Conservation (phyloP, 2,888 invertebrate genomes). For the Deilephila porcellus region DNA sequence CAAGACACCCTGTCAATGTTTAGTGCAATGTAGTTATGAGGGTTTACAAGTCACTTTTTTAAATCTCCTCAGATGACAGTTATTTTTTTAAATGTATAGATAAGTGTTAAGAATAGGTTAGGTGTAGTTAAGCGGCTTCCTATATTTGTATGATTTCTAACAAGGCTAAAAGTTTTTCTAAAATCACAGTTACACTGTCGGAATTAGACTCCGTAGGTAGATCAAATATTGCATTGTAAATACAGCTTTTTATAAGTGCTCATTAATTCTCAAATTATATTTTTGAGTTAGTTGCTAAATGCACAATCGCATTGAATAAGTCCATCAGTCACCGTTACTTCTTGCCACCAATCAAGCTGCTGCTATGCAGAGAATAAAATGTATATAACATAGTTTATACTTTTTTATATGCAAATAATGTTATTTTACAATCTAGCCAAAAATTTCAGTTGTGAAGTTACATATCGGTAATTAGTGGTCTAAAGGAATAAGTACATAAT, state of each 20-base stretch:
- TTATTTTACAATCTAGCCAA: too few relatives aligned
- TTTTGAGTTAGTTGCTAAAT: too few relatives aligned
- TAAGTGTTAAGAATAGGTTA: not conserved
- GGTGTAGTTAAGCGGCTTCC: conserved; percentile 4
- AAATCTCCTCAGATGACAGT: conserved; percentile 5
- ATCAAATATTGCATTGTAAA: not conserved
- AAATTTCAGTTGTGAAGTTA: too few relatives aligned
- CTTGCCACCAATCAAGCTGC: too few relatives aligned
- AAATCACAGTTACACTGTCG: not conserved
- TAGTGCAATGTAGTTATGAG: conserved; percentile 23
- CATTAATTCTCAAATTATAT: not conserved
- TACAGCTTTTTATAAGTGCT: not conserved
- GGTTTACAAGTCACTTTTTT: conserved; percentile 24
- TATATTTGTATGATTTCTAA: conserved; percentile 16
- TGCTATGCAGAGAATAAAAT: too few relatives aligned
- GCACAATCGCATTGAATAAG: too few relatives aligned
- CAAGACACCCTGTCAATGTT: not conserved
- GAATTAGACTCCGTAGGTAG: not conserved
- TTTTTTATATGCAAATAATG: too few relatives aligned
- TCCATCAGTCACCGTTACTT: too few relatives aligned
- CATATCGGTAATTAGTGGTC: not conserved
- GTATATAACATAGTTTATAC: too few relatives aligned
- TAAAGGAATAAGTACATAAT: not conserved
- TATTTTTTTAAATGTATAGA: conserved; percentile 18
- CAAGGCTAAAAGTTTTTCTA: not conserved